Evolutionary conservation across 2,113 vertebrate genomes (phyloP).

Genomic region (Callospermophilus lateralis): DNA sequence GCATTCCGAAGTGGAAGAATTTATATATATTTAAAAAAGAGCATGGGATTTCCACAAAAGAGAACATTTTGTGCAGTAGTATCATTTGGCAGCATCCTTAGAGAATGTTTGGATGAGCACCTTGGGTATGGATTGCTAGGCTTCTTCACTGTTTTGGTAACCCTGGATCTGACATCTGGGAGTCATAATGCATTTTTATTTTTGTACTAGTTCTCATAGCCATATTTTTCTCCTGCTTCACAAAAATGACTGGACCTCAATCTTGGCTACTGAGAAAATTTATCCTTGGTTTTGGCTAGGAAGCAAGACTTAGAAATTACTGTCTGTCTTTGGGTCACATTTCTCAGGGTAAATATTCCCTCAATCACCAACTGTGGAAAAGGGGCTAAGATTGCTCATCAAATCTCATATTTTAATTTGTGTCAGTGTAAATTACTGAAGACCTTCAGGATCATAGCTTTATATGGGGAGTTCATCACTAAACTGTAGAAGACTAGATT

Average conservation of each 20-base stretch:
- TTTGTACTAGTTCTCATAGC: slow-evolving; percentile 34
- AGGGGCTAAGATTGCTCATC: background rate
- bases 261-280: background rate
- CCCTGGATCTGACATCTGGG: slow-evolving; percentile 1
- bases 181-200: slow-evolving; percentile 42
- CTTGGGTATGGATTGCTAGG: background rate
- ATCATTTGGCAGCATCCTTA: background rate
- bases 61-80: background rate
- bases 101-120: background rate
- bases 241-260: slow-evolving; percentile 33
- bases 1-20: background rate
- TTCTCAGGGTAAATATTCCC: background rate
- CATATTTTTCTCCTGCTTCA: slow-evolving; percentile 36
- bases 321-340: background rate
- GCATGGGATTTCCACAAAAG: background rate
- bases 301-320: background rate
- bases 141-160: background rate
- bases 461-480: background rate
- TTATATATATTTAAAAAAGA: background rate
- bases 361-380: background rate
- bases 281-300: slow-evolving; percentile 23
- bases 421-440: background rate
- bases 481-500: background rate
- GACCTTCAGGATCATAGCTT: background rate
- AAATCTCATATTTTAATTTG: slow-evolving; percentile 16